These are phyloP conservation scores for Drosophila nasuta DNA, from an alignment of 1,140 invertebrate genomes.

Conservation along the genomic window DNA sequence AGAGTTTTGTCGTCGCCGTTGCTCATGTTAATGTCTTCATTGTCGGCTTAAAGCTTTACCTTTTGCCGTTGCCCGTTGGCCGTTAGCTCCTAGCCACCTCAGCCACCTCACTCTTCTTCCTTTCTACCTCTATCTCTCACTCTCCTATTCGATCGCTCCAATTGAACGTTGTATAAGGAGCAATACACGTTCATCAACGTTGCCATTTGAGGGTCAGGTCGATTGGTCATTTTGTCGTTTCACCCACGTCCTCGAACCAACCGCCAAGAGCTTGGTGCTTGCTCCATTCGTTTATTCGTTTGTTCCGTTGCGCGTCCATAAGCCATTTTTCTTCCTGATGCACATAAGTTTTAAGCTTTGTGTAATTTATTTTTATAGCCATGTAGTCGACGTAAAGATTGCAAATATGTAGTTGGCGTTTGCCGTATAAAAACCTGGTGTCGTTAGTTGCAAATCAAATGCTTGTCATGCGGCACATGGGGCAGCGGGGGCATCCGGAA, in stretches of 20 bases:
- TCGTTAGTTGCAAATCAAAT: slow-evolving; percentile 61
- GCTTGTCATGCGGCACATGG: slow-evolving; percentile 35
- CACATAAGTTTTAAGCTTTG: slow-evolving; percentile 80
- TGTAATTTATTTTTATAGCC: slow-evolving; percentile 82
- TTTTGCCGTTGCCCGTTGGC: slow-evolving; percentile 71
- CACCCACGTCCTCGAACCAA: neutral
- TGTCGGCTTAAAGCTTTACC: slow-evolving; percentile 75
- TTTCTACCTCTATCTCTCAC: slow-evolving; percentile 12
- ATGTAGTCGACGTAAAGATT: slow-evolving; percentile 74
- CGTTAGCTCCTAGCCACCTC: slow-evolving; percentile 29
- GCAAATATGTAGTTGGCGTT: slow-evolving; percentile 73
- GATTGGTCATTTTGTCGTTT: slow-evolving; percentile 74
- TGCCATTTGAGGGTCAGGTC: slow-evolving; percentile 55
- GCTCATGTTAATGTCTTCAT: slow-evolving; percentile 82
- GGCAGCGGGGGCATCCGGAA: slow-evolving; percentile 1
- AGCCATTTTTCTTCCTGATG: slow-evolving; percentile 77
- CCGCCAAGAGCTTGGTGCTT: slow-evolving; percentile 25
- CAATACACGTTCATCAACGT: slow-evolving; percentile 76
- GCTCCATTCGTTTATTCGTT: slow-evolving; percentile 39
- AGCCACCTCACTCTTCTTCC: slow-evolving; percentile 13
- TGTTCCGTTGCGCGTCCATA: slow-evolving; percentile 72
- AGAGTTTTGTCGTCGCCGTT: slow-evolving; percentile 72
- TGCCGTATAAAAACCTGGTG: slow-evolving; percentile 26
- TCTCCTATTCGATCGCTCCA: slow-evolving; percentile 54
- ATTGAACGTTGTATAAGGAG: slow-evolving; percentile 58